Conservation (phyloP, 2,888 invertebrate genomes). For the Sinotaia quadrata region DNA sequence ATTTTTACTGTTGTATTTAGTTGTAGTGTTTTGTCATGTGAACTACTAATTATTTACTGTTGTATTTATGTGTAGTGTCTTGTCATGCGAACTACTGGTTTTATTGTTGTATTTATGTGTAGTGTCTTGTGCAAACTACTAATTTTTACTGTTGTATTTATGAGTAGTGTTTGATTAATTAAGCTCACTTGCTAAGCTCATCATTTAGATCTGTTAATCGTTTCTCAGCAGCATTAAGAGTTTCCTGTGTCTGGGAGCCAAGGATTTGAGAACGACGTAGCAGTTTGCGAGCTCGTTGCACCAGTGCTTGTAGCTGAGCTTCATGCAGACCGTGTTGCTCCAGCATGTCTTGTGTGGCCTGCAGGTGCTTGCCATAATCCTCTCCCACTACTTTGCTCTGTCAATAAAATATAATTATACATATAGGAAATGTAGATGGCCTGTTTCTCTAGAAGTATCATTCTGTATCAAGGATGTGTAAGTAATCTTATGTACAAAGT, state of each 20-base stretch:
- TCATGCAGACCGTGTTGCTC: conserved; percentile 95
- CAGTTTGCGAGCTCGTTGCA: conserved; percentile 86
- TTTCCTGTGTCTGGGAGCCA: conserved; percentile 81
- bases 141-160: no score
- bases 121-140: no score
- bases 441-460: background rate
- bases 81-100: no score
- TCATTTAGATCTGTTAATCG: conserved; percentile 84
- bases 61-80: no score
- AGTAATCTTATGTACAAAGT: no score
- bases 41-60: no score
- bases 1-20: no score
- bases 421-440: no score
- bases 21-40: no score
- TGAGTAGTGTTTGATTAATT: no score
- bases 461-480: background rate
- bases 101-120: no score
- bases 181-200: conserved; percentile 80
- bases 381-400: conserved; percentile 83
- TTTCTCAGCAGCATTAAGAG: conserved; percentile 77
- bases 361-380: conserved; percentile 92
- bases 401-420: conserved; percentile 31
- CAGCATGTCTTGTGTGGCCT: conserved; percentile 93
- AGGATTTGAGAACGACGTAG: conserved; percentile 94
- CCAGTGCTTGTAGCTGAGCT: conserved; percentile 89